Evolutionary conservation across 1,140 invertebrate species (phyloP).

Genomic region (Gryllus bimaculatus): DNA sequence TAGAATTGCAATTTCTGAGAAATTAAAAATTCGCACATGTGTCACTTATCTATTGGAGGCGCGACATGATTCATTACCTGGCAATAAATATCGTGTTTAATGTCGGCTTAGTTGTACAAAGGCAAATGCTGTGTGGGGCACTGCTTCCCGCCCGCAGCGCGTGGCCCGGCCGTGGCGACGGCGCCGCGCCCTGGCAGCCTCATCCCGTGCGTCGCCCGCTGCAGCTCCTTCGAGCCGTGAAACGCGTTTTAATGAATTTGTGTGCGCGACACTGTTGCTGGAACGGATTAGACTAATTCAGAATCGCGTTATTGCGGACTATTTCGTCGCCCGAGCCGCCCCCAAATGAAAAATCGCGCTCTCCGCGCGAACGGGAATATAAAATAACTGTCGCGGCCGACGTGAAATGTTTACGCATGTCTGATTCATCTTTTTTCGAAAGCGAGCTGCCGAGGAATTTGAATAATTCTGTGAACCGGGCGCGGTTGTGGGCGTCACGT

Average conservation of each 20-base stretch:
- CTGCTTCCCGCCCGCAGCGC: too few relatives aligned
- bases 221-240: not conserved
- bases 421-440: not conserved
- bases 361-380: not conserved
- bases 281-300: not conserved
- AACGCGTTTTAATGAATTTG: not conserved
- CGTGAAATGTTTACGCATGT: not conserved
- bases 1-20: too few relatives aligned
- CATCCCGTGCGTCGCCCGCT: not conserved
- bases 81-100: too few relatives aligned
- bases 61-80: too few relatives aligned
- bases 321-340: not conserved
- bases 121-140: too few relatives aligned
- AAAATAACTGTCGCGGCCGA: not conserved
- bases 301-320: slow-evolving; percentile 3
- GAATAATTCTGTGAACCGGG: too few relatives aligned
- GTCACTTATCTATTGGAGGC: too few relatives aligned
- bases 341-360: not conserved
- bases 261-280: not conserved
- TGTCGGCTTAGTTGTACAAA: too few relatives aligned
- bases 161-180: not conserved
- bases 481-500: too few relatives aligned
- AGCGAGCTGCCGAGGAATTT: too few relatives aligned
- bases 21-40: too few relatives aligned
- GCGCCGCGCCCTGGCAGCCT: not conserved